These are phyloP conservation scores for Prunella himalayana DNA, from an alignment of 2,113 vertebrate species.

Conservation along the genomic window DNA sequence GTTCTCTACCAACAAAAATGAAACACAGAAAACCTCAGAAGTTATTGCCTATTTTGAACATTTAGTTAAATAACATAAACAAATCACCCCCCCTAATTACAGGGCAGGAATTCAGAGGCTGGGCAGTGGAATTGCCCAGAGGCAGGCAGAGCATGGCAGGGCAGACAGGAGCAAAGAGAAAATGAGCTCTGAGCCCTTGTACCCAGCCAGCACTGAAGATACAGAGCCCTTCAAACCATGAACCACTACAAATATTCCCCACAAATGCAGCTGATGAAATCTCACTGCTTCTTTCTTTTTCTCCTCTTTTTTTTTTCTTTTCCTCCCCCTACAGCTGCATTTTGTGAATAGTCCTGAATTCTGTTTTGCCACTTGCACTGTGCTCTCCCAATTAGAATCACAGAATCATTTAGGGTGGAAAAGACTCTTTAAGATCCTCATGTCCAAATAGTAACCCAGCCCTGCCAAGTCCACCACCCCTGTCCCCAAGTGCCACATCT, in stretches of 20 bases:
- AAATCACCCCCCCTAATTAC: neutral
- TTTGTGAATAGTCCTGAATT: neutral
- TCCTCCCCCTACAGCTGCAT: neutral
- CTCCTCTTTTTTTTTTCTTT: neutral
- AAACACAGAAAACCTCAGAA: neutral
- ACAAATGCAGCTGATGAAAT: neutral
- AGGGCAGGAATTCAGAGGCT: neutral
- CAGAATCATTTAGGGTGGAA: neutral
- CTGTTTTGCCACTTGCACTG: neutral
- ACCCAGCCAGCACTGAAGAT: neutral
- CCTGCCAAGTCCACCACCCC: neutral
- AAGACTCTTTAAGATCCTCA: rapidly evolving
- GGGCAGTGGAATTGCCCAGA: neutral
- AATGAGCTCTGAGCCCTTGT: neutral
- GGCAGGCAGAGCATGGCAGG: neutral
- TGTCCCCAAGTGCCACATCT: neutral
- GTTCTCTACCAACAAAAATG: neutral
- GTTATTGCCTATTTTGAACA: neutral
- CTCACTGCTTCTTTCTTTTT: neutral
- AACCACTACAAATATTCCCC: neutral
- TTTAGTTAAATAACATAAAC: neutral
- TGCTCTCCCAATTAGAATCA: neutral
- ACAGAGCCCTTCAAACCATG: neutral
- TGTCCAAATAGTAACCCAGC: neutral
- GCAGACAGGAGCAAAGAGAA: neutral